These are phyloP conservation scores for Thalpophila matura DNA, from an alignment of 2,888 invertebrate species.

Conservation along the genomic window DNA sequence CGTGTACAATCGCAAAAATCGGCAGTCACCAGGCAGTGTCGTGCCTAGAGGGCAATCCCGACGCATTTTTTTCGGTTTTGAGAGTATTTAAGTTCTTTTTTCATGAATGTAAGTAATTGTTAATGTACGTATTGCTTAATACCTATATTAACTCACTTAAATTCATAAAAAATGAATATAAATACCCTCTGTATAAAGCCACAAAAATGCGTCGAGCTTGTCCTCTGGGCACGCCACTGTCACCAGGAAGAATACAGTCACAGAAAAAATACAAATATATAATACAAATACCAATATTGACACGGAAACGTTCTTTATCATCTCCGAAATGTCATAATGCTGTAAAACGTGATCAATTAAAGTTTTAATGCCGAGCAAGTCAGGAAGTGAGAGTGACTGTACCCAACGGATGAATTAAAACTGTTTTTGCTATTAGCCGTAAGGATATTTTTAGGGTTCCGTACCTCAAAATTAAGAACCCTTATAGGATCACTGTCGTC, in stretches of 20 bases:
- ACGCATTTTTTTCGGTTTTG: no score
- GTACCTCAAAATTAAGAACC: no score
- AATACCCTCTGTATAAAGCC: no score
- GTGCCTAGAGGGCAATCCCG: no score
- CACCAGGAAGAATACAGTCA: slow-evolving; percentile 19
- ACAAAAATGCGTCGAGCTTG: no score
- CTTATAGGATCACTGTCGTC: no score
- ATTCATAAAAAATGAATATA: no score
- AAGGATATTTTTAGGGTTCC: background rate
- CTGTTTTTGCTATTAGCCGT: background rate
- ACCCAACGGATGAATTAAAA: background rate
- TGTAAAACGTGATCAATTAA: slow-evolving; percentile 42
- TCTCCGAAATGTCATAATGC: slow-evolving; percentile 44
- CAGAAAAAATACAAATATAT: slow-evolving; percentile 24
- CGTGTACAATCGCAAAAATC: background rate
- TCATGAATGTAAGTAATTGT: no score
- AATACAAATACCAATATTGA: slow-evolving; percentile 26
- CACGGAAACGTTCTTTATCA: slow-evolving; percentile 47
- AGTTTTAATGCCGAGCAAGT: slow-evolving; percentile 37
- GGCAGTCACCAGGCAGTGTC: slow-evolving; percentile 20
- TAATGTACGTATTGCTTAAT: no score
- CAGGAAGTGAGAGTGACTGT: slow-evolving; percentile 50
- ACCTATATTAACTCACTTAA: no score
- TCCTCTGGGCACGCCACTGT: no score
- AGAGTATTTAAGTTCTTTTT: no score